phyloP scores from a whole-genome alignment of 1,140 invertebrate genomes.

The Pseudomyrmex gracilis region DNA sequence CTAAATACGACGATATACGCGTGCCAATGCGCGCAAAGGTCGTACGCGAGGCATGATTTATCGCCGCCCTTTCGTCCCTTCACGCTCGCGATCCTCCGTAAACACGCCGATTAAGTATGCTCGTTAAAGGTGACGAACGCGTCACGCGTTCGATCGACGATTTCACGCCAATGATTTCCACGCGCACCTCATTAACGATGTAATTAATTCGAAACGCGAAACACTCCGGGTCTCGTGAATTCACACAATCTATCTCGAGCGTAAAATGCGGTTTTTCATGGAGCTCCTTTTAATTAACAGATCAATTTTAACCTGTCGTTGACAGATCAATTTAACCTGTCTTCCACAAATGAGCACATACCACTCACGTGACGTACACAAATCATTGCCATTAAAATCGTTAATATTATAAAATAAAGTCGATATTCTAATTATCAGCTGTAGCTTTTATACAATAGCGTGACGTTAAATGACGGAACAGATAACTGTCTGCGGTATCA shows the following conservation, averaged over 20 bases:
- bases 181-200: conserved; percentile 73
- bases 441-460: background rate
- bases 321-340: background rate
- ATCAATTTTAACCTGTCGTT: background rate
- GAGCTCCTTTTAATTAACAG: background rate
- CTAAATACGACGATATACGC: conserved; percentile 21
- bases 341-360: background rate
- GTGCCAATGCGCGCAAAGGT: conserved; percentile 33
- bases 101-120: conserved; percentile 66
- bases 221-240: conserved; percentile 26
- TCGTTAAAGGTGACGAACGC: conserved; percentile 69
- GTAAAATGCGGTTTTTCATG: conserved; percentile 1
- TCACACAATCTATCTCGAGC: background rate
- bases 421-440: background rate
- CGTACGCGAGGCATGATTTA: conserved; percentile 50
- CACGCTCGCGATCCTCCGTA: conserved; percentile 51
- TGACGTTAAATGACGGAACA: conserved; percentile 3
- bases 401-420: background rate
- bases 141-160: conserved; percentile 66
- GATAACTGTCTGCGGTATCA: background rate
- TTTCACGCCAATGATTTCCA: conserved; percentile 64
- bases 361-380: background rate
- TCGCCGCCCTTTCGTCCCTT: conserved; percentile 50
- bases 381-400: background rate
- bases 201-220: conserved; percentile 75